Conservation (phyloP, 2,888 invertebrate species). For the Ophion ellenae region DNA sequence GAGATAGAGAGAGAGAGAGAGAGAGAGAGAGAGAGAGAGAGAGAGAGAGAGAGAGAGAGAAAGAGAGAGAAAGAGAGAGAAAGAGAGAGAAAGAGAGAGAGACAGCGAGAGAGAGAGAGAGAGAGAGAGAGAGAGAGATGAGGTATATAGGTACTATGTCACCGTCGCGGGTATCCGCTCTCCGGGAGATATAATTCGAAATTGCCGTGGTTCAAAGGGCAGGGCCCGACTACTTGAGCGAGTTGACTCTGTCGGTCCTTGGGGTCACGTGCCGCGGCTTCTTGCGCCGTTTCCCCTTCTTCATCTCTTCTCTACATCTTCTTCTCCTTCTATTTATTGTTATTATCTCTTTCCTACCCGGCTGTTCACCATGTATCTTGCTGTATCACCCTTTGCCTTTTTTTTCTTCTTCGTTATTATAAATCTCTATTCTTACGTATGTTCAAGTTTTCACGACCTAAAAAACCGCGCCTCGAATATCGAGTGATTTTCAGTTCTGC, state of each 20-base stretch:
- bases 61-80: no score
- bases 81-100: no score
- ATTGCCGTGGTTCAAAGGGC: slow-evolving; percentile 83
- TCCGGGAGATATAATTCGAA: slow-evolving; percentile 82
- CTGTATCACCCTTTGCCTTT: slow-evolving; percentile 6
- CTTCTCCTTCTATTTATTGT: slow-evolving; percentile 37
- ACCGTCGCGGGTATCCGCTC: slow-evolving; percentile 79
- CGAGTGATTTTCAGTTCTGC: not conserved
- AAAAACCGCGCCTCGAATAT: slow-evolving; percentile 15
- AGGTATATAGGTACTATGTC: slow-evolving; percentile 66
- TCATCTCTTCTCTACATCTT: slow-evolving; percentile 19
- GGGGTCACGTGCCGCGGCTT: slow-evolving; percentile 82
- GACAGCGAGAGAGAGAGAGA: slow-evolving; percentile 19
- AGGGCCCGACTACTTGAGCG: slow-evolving; percentile 82
- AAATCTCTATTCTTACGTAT: slow-evolving; percentile 6
- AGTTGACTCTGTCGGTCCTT: slow-evolving; percentile 81
- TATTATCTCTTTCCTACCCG: slow-evolving; percentile 54
- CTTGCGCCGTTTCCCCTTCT: slow-evolving; percentile 70
- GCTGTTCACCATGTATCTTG: slow-evolving; percentile 42
- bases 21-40: no score
- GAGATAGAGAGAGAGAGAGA: no score
- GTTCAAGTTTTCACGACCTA: slow-evolving; percentile 1
- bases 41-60: no score
- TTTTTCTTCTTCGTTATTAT: not conserved
- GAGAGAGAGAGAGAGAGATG: slow-evolving; percentile 5